These are phyloP conservation scores for Heteromormyrus szaboi DNA, from an alignment of 2,797 vertebrate genomes.

Conservation along the genomic window DNA sequence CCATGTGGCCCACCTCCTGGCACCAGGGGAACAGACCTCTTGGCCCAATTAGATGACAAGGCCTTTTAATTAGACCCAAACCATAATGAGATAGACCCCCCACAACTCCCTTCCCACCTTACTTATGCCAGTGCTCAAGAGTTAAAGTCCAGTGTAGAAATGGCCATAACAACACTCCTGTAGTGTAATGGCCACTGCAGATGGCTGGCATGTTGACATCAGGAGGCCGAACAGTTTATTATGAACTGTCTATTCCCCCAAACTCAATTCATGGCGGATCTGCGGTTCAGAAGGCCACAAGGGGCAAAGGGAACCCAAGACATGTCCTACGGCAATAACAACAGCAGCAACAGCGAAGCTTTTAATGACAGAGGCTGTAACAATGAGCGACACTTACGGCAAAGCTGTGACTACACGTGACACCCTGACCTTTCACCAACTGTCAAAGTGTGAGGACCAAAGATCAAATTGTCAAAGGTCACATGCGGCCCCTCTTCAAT, in stretches of 20 bases:
- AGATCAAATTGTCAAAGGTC: slow-evolving; percentile 7
- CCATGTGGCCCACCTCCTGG: not conserved
- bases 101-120: not conserved
- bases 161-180: not conserved
- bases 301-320: not conserved
- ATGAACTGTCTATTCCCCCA: not conserved
- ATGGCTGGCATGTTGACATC: not conserved
- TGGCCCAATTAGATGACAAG: not conserved
- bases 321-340: not conserved
- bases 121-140: not conserved
- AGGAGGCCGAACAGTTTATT: not conserved
- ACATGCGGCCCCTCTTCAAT: not conserved
- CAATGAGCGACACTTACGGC: not conserved
- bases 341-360: not conserved
- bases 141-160: not conserved
- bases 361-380: not conserved
- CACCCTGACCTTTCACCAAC: not conserved
- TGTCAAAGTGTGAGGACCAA: not conserved
- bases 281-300: not conserved
- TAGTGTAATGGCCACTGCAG: not conserved
- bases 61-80: not conserved
- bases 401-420: not conserved
- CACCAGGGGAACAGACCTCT: not conserved
- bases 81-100: not conserved
- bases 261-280: not conserved